phyloP scores from a whole-genome alignment of 2,113 vertebrate genomes.

The Lota lota region DNA sequence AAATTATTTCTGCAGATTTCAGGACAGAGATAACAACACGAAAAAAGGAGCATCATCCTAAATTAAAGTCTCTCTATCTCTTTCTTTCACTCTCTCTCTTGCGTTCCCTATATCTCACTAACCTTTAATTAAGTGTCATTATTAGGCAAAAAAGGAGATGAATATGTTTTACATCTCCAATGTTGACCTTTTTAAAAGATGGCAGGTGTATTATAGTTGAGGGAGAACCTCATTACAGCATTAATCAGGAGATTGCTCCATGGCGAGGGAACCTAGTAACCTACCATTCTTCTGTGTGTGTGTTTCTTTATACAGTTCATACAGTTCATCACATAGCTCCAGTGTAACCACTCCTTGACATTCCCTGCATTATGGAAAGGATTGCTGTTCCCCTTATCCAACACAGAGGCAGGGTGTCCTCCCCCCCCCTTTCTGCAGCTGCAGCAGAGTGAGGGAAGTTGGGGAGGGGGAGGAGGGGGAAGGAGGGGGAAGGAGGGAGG shows the following conservation, averaged over 20 bases:
- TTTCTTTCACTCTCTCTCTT: too few relatives aligned
- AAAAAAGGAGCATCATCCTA: too few relatives aligned
- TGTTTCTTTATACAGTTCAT: neutral
- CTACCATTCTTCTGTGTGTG: too few relatives aligned
- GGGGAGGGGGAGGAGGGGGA: neutral
- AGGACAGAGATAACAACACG: too few relatives aligned
- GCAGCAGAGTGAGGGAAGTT: conserved; percentile 35
- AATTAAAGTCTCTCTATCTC: too few relatives aligned
- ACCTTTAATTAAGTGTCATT: conserved; percentile 19
- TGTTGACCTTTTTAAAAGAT: conserved; percentile 20
- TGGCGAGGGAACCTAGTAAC: neutral
- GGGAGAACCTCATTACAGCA: conserved; percentile 13
- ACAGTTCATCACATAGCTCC: conserved; percentile 20
- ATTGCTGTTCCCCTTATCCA: conserved; percentile 30
- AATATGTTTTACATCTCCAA: conserved; percentile 3
- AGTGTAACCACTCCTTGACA: conserved; percentile 5
- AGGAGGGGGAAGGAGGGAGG: conserved; percentile 39
- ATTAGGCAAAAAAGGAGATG: neutral
- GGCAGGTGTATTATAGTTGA: conserved; percentile 12
- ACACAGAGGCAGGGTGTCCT: conserved; percentile 39
- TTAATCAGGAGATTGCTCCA: conserved; percentile 15
- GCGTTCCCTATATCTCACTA: neutral
- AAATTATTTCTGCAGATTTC: too few relatives aligned
- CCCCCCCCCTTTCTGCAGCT: conserved; percentile 60
- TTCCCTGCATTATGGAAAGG: conserved; percentile 33